Evolutionary conservation across 2,888 invertebrate genomes (phyloP).

Genomic region (Tenthredo notha): DNA sequence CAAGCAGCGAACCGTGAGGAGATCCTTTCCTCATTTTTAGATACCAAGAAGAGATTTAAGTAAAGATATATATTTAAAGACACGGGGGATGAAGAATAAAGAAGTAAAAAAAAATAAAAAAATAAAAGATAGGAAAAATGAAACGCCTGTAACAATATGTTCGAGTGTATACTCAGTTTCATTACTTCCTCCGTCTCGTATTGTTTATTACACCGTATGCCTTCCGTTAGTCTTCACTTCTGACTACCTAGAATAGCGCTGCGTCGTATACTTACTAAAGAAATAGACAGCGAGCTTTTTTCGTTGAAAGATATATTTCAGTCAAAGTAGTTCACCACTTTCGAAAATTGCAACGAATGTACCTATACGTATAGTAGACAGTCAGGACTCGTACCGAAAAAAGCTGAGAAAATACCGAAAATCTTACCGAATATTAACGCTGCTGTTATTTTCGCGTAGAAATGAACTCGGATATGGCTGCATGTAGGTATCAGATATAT

Average conservation of each 20-base stretch:
- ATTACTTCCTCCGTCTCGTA: neutral
- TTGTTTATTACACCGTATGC: neutral
- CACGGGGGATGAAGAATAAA: neutral
- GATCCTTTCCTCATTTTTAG: neutral
- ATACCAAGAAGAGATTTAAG: neutral
- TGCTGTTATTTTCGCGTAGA: neutral
- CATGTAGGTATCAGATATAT: neutral
- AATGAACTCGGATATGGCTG: neutral
- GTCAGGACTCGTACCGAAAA: neutral
- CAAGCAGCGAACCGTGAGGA: neutral
- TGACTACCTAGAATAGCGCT: neutral
- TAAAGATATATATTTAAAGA: neutral
- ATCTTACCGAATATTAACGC: neutral
- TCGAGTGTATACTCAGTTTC: conserved; percentile 9
- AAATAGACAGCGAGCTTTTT: neutral
- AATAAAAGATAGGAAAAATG: neutral
- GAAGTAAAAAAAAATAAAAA: neutral
- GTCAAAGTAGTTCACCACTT: conserved; percentile 35
- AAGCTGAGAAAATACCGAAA: neutral
- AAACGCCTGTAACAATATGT: neutral
- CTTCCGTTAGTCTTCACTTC: neutral
- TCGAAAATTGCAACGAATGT: conserved; percentile 14
- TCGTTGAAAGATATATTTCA: conserved; percentile 11
- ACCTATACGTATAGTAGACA: neutral
- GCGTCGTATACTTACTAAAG: neutral